Base-by-base conservation (phyloP, 2,113 vertebrate genomes). In the Plectropomus leopardus region DNA sequence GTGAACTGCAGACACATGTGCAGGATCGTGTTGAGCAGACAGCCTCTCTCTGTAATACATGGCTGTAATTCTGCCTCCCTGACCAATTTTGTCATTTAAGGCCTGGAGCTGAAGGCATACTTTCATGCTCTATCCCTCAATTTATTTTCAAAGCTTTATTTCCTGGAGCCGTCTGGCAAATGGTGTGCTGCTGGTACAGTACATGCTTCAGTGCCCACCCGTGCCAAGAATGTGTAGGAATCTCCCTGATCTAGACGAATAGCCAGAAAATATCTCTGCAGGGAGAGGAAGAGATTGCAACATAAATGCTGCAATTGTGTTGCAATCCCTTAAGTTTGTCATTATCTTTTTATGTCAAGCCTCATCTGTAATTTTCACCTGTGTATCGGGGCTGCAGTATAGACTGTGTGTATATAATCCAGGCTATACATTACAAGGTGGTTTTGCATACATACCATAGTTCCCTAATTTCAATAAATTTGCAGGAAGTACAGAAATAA, bases 141-240 rank as follows among this genome's bases (percentile, higher is more conserved):
- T 90, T 89, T 85, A 78, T 89, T 85, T 82, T 85, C 82, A 82
- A 87, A 82, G 86, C 78, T 81, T 88, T 77, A 85, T 91, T 88
- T 89, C 87, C 89, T 83, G 75, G 73, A 91, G 75, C 85, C 21
- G 36, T 80, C 72, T 80, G 30, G 80, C 69, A 78, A 92, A 85
- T 76, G 67, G 70, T 60, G 59, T 70, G 63, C 77, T 86, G 72
- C 76, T 86, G 82, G 73, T 84, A 60, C 68, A 64, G 79, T 78
- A 48, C 79, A 72, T 76, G 81, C 79, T 81, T 60, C 60, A 26
- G 66, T 83, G 82, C 57, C 65, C 47, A 30, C n/a, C 36, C 51
- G 4, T 82, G 85, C 86, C 89, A 92, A 85, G 80, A 91, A 80
- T 85, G 78, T 76, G 82, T 36, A 84, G 74, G 85, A 90, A 88